A percentile compares a stretch with the other conserved stretches of the same genome.
These are phyloP conservation scores for Bursaphelenchus mucronatus DNA, from an alignment of 1,140 invertebrate genomes.

Conservation along the genomic window DNA sequence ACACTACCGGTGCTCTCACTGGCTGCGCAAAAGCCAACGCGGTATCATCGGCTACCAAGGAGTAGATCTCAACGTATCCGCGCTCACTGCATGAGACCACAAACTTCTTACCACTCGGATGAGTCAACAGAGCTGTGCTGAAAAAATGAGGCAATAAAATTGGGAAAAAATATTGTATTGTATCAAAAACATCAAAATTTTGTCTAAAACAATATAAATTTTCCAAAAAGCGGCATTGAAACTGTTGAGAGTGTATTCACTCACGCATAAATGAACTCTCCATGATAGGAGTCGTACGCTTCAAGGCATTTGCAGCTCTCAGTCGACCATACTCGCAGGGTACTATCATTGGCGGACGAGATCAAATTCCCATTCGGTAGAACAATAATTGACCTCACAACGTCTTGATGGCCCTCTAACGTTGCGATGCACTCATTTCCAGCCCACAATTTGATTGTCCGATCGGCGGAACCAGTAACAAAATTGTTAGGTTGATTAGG, in stretches of 20 bases:
- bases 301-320: conserved; percentile 69
- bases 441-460: conserved; percentile 76
- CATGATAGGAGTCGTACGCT: conserved; percentile 74
- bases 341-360: conserved; percentile 84
- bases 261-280: conserved; percentile 68
- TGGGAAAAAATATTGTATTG: background rate
- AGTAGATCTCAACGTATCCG: conserved; percentile 78
- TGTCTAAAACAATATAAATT: background rate
- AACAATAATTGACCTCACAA: conserved; percentile 74
- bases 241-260: conserved; percentile 49
- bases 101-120: conserved; percentile 18
- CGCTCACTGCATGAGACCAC: conserved; percentile 81
- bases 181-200: conserved; percentile 10
- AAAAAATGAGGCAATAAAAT: conserved; percentile 4
- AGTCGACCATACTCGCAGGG: conserved; percentile 74
- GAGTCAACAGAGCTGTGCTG: conserved; percentile 11
- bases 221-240: background rate
- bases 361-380: conserved; percentile 72
- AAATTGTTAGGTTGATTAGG: conserved; percentile 44
- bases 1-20: conserved; percentile 75
- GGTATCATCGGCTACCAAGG: conserved; percentile 39
- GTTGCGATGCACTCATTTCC: conserved; percentile 63
- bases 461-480: conserved; percentile 75
- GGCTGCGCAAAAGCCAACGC: conserved; percentile 67
- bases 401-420: conserved; percentile 73